Evolutionary conservation across 2,888 invertebrate genomes (phyloP), one percentile per base, ranked within the genome.

Genomic region (Adela reaumurella): DNA sequence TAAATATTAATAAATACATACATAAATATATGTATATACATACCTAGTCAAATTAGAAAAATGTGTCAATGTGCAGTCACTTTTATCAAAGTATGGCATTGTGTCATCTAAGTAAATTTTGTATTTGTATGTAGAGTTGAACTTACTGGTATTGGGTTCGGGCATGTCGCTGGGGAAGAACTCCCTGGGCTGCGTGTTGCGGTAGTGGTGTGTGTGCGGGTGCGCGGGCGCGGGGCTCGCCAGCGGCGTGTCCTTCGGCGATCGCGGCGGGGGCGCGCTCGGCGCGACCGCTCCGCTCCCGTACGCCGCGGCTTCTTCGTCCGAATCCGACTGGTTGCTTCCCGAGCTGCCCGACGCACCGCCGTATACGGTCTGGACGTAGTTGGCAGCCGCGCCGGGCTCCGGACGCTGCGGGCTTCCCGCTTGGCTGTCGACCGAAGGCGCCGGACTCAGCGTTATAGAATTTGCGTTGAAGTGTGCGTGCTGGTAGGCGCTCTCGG

Each of bases 401-500:
- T 89, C 88, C 47, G 83, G 81, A 61, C 90, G 86, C 60, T 92
- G 90, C 4, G 93, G 93, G 58, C 92, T 92, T 48, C 92, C 91
- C 45, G 90, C 89, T 62, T 89, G 88, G 60, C 92, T 92, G 65
- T 93, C 93, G 17, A 93, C 86, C 41, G 93, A 93, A 5, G 94
- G 94, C 18, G 94, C 93, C 50, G 94, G 94, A 65, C 93, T 93
- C 58, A 94, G 79, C 20, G 94, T 94, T 41, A 94, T 94, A 48
- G 94, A 94, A 68, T 92, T 92, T 19, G 77, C 78, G 73, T 90
- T 89, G 55, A 90, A 84, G 58, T 90, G 89, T 53, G 86, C 86
- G 56, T 78, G 78, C 52, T 79, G 78, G 57, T 78, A 79, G 14
- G 77, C 68, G 51, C 83, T 81, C 42, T 84, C 79, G 46, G 59